Evolutionary conservation across 2,113 vertebrate genomes (phyloP).

Genomic region (Albula goreensis): DNA sequence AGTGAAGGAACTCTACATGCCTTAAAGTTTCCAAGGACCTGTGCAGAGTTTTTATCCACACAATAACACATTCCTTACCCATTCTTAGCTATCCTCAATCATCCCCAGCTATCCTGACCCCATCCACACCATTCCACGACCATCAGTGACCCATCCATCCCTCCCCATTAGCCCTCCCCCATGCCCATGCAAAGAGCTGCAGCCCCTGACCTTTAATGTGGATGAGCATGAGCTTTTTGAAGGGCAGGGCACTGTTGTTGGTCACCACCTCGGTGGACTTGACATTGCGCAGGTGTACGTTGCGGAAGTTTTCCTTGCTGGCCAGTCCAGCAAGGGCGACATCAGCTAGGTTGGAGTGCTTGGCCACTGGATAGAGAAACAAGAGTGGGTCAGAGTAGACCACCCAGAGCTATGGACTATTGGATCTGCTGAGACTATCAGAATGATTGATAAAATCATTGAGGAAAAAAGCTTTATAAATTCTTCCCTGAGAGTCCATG

Average conservation of each 20-base stretch:
- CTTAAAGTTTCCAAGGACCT: too few species aligned
- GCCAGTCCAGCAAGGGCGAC: slow-evolving; percentile 16
- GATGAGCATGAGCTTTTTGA: slow-evolving; percentile 71
- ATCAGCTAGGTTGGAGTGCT: slow-evolving; percentile 54
- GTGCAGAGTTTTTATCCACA: neutral
- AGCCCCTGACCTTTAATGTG: slow-evolving; percentile 71
- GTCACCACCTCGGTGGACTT: slow-evolving; percentile 34
- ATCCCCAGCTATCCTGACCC: neutral
- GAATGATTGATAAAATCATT: neutral
- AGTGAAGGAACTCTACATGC: too few species aligned
- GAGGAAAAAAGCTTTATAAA: neutral
- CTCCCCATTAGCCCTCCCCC: too few species aligned
- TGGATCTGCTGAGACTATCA: neutral
- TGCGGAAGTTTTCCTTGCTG: slow-evolving; percentile 41
- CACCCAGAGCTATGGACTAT: neutral
- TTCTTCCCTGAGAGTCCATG: neutral
- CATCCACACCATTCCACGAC: neutral
- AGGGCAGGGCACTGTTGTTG: slow-evolving; percentile 50
- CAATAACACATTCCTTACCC: neutral
- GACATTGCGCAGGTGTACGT: slow-evolving; percentile 35
- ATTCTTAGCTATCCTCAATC: neutral
- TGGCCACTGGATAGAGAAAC: slow-evolving; percentile 52
- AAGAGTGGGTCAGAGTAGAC: neutral
- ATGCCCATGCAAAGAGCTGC: too few species aligned
- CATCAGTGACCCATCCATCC: too few species aligned